These are phyloP conservation scores for Melanotaenia parkinsoni DNA, from an alignment of 2,797 vertebrate genomes.

Conservation along the genomic window DNA sequence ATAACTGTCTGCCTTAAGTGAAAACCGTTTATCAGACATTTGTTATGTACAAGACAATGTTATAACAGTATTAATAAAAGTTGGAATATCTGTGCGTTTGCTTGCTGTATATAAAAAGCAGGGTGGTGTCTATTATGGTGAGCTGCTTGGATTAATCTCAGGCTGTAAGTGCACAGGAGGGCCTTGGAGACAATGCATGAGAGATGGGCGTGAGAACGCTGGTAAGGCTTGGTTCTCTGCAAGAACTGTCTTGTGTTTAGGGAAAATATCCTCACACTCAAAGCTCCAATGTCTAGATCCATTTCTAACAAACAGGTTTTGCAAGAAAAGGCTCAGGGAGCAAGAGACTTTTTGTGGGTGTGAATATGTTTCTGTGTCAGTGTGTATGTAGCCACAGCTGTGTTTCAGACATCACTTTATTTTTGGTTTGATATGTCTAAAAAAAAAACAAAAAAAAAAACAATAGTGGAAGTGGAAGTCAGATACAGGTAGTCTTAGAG, in stretches of 20 bases:
- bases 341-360: conserved; percentile 60
- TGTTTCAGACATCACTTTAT: conserved; percentile 60
- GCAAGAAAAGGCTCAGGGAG: conserved; percentile 70
- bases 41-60: conserved; percentile 16
- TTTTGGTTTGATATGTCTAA: conserved; percentile 69
- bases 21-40: conserved; percentile 9
- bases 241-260: conserved; percentile 83
- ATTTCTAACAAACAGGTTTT: conserved; percentile 87
- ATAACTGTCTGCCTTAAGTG: neutral
- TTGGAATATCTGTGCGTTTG: conserved; percentile 27
- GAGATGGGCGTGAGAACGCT: conserved; percentile 81
- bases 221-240: conserved; percentile 82
- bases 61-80: conserved; percentile 22
- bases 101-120: conserved; percentile 31
- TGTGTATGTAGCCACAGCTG: conserved; percentile 53
- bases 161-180: conserved; percentile 69
- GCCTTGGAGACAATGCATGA: conserved; percentile 75
- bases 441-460: conserved; percentile 44
- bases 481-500: conserved; percentile 52
- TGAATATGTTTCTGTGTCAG: conserved; percentile 22
- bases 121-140: conserved; percentile 69
- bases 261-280: conserved; percentile 81
- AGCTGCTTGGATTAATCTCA: conserved; percentile 66
- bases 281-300: conserved; percentile 82
- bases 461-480: conserved; percentile 43